These are phyloP conservation scores for Globicephala melas DNA, from an alignment of 2,113 vertebrate genomes.

Conservation along the genomic window DNA sequence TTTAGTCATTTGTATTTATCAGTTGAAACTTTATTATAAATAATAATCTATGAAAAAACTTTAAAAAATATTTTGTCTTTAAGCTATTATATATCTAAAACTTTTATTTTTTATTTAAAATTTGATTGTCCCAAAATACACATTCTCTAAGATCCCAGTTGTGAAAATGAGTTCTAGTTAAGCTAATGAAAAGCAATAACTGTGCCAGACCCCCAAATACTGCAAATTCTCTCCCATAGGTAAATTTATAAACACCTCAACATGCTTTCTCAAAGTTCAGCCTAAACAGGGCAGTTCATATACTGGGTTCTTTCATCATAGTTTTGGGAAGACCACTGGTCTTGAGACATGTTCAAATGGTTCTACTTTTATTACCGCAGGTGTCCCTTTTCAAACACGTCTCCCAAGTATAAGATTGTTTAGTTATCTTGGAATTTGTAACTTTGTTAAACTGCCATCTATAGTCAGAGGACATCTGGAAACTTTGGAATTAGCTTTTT, in stretches of 20 bases:
- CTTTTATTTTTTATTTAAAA: constrained; percentile 29
- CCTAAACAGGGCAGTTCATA: constrained; percentile 15
- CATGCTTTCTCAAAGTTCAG: constrained; percentile 4
- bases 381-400: constrained; percentile 36
- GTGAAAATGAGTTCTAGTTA: constrained; percentile 50
- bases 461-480: background rate
- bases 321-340: constrained; percentile 43
- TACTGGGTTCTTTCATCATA: constrained; percentile 43
- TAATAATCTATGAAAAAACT: background rate
- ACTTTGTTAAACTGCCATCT: constrained; percentile 11
- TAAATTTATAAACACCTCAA: constrained; percentile 70
- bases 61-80: background rate
- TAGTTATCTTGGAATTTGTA: constrained; percentile 30
- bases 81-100: background rate
- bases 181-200: constrained; percentile 61
- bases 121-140: background rate
- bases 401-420: constrained; percentile 3
- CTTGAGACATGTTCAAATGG: constrained; percentile 9
- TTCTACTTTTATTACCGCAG: constrained; percentile 35
- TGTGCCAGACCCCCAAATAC: constrained; percentile 74
- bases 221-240: constrained; percentile 72
- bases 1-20: constrained; percentile 3
- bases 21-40: constrained; percentile 19
- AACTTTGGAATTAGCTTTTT: constrained; percentile 17
- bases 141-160: constrained; percentile 9